Percentiles rank a stretch among this genome's conserved stretches.
Conservation (phyloP, 2,888 invertebrate species). For the Oxycera nigricornis region DNA sequence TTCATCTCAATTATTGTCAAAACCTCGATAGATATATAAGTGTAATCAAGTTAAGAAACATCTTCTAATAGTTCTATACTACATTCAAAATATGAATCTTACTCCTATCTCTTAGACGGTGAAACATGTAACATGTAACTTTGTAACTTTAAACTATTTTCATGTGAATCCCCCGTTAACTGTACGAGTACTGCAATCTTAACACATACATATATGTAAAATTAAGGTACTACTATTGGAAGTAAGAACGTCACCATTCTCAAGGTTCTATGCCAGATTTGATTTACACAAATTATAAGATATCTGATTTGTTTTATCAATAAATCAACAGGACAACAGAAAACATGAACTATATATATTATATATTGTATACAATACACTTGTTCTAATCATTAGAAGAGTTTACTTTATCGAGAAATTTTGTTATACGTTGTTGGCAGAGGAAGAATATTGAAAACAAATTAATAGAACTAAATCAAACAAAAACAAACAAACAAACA, state of each 20-base stretch:
- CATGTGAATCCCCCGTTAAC: not conserved
- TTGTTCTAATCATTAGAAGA: slow-evolving; percentile 2
- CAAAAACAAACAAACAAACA: slow-evolving; percentile 22
- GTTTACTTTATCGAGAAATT: slow-evolving; percentile 22
- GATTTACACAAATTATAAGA: not conserved
- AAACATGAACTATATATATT: not conserved
- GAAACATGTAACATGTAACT: slow-evolving; percentile 11
- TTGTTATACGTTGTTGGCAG: not conserved
- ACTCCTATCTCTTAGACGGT: slow-evolving; percentile 10
- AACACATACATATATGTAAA: too few relatives aligned
- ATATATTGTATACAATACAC: not conserved
- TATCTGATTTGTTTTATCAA: not conserved
- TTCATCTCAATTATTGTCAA: slow-evolving; percentile 20
- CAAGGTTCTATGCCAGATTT: not conserved
- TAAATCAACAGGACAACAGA: not conserved
- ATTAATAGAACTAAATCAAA: too few relatives aligned
- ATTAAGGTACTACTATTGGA: not conserved
- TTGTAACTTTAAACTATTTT: slow-evolving; percentile 1
- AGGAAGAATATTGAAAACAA: slow-evolving; percentile 8
- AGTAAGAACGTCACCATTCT: not conserved
- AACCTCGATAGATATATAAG: slow-evolving; percentile 8
- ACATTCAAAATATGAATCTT: slow-evolving; percentile 12
- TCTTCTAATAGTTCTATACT: slow-evolving; percentile 12
- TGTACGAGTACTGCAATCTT: too few relatives aligned
- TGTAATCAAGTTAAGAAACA: not conserved